Base-by-base conservation (phyloP, 2,113 vertebrate species). In the Gnathonemus echidnorhynchus region DNA sequence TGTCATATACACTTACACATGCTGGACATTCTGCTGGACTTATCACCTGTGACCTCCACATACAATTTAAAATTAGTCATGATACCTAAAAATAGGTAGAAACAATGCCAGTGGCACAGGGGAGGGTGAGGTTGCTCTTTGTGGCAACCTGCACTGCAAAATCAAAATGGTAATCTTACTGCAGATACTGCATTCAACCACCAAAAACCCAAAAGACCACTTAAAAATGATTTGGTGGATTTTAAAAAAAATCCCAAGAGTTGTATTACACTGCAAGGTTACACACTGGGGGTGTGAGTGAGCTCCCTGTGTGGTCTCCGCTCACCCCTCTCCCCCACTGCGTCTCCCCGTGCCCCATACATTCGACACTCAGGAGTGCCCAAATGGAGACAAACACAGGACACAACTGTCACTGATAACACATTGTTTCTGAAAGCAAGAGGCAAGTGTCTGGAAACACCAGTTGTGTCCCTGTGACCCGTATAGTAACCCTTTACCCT, bases 231-330 rank as follows among this genome's bases (percentile, higher is more conserved):
- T 19, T 15, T 35, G 74, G 35, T 80, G 83, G 24, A 46, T 50
- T 70, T 31, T 0, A 2, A 27, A 84, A 90, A 86, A 85, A 58
- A 62, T 89, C 52, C 80, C 42, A 52, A 89, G 90, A 90, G 89
- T 87, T 90, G 5, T 88, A 90, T 87, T 90, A 90, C 86, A 27
- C 86, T 8, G 10, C 77, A 66, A 45, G 58, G 85, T 77, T 90
- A 52, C 58, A 80, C 85, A 85, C 35, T 52, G 88, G 49, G 9
- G 77, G 42, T 49, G 46, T 42, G 53, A n/a, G 87, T 35, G 13
- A 62, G 45, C 94, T 93, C 45, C 91, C 93, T 96, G 95, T 96
- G 94, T 95, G 95, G 95, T 96, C 95, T 80, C 74, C 91, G 92
- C 49, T 49, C 49, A 17, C 92, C 93, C 94, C 93, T 93, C 53